phyloP scores from a whole-genome alignment of 1,140 invertebrate species.

The Sitobion miscanthi region DNA sequence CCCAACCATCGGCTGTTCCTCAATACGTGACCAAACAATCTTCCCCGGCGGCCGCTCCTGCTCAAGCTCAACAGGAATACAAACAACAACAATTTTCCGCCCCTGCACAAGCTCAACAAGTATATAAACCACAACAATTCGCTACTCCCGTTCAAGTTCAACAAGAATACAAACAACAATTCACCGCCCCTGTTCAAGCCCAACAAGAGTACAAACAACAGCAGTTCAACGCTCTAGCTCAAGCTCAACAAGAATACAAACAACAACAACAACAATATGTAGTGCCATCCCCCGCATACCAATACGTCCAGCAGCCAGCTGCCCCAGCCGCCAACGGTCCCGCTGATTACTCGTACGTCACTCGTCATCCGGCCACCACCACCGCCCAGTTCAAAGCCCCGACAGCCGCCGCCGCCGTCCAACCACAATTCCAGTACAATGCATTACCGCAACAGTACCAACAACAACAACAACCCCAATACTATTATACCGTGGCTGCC shows the following conservation, averaged over 20 bases:
- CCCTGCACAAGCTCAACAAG: neutral
- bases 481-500: neutral
- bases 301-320: constrained; percentile 16
- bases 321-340: neutral
- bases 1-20: constrained; percentile 8
- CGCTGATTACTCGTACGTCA: constrained; percentile 5
- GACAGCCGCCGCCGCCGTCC: neutral
- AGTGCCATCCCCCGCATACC: neutral
- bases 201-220: constrained; percentile 28
- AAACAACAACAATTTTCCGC: constrained; percentile 10
- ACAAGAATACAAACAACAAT: constrained; percentile 27
- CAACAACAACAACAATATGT: neutral
- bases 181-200: neutral
- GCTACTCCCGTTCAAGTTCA: neutral
- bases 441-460: constrained; percentile 30
- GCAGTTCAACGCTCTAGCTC: neutral
- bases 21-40: constrained; percentile 49
- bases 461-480: constrained; percentile 38
- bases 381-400: neutral
- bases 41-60: neutral
- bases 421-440: constrained; percentile 22
- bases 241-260: constrained; percentile 20
- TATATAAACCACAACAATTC: neutral
- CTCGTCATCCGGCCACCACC: constrained; percentile 22
- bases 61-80: neutral